phyloP scores from a whole-genome alignment of 1,140 invertebrate genomes.

The Sinonovacula constricta region DNA sequence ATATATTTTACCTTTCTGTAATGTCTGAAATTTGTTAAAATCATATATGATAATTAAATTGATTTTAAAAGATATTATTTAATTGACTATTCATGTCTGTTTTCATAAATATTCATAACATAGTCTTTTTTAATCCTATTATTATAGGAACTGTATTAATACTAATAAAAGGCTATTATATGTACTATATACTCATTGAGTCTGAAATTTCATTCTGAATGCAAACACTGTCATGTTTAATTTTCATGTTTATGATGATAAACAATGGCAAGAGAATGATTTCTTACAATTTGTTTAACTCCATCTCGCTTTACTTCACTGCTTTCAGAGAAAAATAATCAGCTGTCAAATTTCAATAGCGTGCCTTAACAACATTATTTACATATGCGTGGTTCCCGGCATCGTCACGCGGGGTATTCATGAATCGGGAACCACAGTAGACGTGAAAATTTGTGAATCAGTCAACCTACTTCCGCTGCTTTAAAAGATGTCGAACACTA shows the following conservation, averaged over 20 bases:
- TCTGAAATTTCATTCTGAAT: not conserved
- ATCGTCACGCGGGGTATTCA: not conserved
- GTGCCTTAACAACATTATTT: not conserved
- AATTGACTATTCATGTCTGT: not conserved
- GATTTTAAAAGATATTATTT: not conserved
- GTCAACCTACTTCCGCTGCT: not conserved
- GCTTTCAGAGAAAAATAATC: not conserved
- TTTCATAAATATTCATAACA: not conserved
- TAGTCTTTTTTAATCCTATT: not conserved
- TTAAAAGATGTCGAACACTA: not conserved
- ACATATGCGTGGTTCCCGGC: not conserved
- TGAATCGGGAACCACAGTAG: not conserved
- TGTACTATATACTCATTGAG: slow-evolving; percentile 1
- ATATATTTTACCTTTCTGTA: slow-evolving; percentile 1
- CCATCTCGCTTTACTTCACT: not conserved
- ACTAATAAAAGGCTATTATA: not conserved
- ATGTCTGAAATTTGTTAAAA: not conserved
- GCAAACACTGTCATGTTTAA: not conserved
- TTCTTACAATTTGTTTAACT: not conserved
- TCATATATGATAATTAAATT: not conserved
- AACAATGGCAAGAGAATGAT: not conserved
- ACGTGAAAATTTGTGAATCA: not conserved
- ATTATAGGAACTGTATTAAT: not conserved
- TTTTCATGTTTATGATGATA: not conserved
- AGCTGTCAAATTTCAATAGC: not conserved